phyloP scores from a whole-genome alignment of 2,888 invertebrate species.

The Ophraella communa region DNA sequence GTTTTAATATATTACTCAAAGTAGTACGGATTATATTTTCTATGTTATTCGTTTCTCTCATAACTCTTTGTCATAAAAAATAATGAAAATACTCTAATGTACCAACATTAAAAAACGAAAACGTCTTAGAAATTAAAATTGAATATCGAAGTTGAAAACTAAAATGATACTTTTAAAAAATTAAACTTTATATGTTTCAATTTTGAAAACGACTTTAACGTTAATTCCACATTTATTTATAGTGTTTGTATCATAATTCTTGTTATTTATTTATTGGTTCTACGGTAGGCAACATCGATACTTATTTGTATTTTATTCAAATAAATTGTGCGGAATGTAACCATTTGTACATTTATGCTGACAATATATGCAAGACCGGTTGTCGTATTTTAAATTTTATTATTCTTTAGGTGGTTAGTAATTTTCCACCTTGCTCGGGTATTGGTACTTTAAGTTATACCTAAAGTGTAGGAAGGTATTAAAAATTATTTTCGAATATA shows the following conservation, averaged over 20 bases:
- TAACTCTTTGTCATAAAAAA: too few species aligned
- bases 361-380: slow-evolving; percentile 2
- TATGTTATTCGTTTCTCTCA: too few species aligned
- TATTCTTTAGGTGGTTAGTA: not conserved
- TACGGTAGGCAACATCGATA: not conserved
- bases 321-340: slow-evolving; percentile 1
- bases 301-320: slow-evolving; percentile 10
- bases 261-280: not conserved
- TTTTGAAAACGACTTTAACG: not conserved
- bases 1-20: too few species aligned
- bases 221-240: not conserved
- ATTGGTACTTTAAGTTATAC: not conserved
- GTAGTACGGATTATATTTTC: too few species aligned
- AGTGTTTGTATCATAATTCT: not conserved
- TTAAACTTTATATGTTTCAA: not conserved
- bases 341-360: not conserved
- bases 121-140: too few species aligned
- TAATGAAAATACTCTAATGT: too few species aligned
- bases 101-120: too few species aligned
- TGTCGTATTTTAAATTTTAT: slow-evolving; percentile 7
- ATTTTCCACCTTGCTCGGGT: not conserved
- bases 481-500: not conserved
- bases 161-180: not conserved
- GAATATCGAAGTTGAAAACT: too few species aligned
- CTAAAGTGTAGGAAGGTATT: not conserved